phyloP scores from a whole-genome alignment of 2,888 invertebrate genomes.

The Punctoribates punctum region DNA sequence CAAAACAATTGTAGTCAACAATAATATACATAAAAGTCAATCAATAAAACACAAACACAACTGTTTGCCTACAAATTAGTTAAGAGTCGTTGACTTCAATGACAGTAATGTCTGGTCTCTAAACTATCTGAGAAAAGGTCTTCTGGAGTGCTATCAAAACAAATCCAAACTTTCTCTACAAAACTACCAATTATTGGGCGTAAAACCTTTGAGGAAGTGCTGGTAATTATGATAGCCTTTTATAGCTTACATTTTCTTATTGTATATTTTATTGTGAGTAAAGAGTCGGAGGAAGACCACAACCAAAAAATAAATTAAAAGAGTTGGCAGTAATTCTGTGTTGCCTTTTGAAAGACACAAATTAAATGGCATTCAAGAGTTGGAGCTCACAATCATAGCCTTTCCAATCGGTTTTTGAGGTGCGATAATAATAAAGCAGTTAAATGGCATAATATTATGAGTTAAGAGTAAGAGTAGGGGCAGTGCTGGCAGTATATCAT shows the following conservation, averaged over 20 bases:
- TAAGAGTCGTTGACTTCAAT: slow-evolving; percentile 11
- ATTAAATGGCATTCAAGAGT: not conserved
- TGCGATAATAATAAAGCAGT: slow-evolving; percentile 22
- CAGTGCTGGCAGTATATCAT: not conserved
- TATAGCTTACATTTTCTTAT: not conserved
- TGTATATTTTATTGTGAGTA: not conserved
- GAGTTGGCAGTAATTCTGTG: not conserved
- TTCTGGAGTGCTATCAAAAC: not conserved
- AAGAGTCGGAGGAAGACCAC: not conserved
- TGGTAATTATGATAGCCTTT: slow-evolving; percentile 5
- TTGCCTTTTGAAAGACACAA: not conserved
- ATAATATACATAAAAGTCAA: slow-evolving; percentile 6
- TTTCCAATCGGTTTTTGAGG: slow-evolving; percentile 4
- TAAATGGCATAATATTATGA: not conserved
- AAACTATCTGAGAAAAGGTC: not conserved
- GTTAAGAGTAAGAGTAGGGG: not conserved
- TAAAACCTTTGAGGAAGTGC: slow-evolving; percentile 26
- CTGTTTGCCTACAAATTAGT: slow-evolving; percentile 26
- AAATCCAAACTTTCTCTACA: not conserved
- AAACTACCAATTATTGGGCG: slow-evolving; percentile 25
- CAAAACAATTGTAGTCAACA: not conserved
- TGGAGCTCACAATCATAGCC: not conserved
- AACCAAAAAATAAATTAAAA: not conserved
- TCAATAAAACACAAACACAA: slow-evolving; percentile 1
- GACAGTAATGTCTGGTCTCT: not conserved